Percentiles rank a stretch among this genome's conserved stretches.
These are phyloP conservation scores for Myotis davidii DNA, from an alignment of 2,113 vertebrate species.

Conservation along the genomic window DNA sequence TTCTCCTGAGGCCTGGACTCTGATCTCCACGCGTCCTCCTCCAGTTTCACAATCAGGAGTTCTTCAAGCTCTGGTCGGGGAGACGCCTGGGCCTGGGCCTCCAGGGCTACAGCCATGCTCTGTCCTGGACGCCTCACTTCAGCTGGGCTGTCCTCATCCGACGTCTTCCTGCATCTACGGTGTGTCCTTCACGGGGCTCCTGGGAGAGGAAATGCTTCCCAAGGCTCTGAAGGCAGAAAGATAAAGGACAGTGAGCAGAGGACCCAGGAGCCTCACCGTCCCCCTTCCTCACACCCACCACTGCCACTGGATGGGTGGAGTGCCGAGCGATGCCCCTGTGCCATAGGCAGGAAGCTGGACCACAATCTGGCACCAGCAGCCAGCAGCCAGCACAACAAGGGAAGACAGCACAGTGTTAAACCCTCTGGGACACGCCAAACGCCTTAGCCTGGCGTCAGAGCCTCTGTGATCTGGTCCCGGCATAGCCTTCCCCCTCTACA, in stretches of 20 bases:
- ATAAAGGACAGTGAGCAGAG: constrained; percentile 12
- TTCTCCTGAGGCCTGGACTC: constrained; percentile 52
- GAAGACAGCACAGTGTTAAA: background rate
- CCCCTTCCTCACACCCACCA: background rate
- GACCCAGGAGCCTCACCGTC: background rate
- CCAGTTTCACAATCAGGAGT: constrained; percentile 74
- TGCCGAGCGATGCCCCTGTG: background rate
- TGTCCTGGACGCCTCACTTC: background rate
- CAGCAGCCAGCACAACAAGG: background rate
- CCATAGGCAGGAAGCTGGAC: background rate
- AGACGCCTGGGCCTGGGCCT: constrained; percentile 17
- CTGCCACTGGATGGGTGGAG: accelerated
- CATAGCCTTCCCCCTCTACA: background rate
- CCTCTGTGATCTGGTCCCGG: background rate
- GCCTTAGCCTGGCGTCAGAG: background rate
- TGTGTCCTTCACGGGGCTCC: background rate
- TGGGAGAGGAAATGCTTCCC: background rate
- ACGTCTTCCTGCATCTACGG: background rate
- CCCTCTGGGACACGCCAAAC: background rate
- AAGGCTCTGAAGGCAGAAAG: constrained; percentile 43
- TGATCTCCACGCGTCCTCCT: constrained; percentile 61
- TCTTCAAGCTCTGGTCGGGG: constrained; percentile 12
- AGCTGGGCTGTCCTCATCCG: background rate
- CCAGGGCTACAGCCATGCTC: constrained; percentile 62
- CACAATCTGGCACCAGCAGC: background rate